Base-by-base conservation (phyloP, 2,888 invertebrate genomes). In the Caenorhabditis uteleia region DNA sequence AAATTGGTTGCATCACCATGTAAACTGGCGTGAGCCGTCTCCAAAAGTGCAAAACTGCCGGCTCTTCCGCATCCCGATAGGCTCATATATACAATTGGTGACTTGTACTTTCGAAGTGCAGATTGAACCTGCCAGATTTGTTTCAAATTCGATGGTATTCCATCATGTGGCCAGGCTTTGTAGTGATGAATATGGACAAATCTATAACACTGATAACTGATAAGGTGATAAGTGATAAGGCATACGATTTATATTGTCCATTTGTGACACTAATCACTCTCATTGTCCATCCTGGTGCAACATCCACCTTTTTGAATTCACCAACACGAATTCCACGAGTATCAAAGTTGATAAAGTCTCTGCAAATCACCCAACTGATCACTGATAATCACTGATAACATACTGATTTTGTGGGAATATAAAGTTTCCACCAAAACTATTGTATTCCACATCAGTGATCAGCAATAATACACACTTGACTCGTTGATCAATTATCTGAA, bases 11-110 rank as follows among this genome's bases (percentile, higher is more conserved):
- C 21, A 0, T 48, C 43, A 25, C 23, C 42, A 26, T 54, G 54
- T 3, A 64, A 29, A 31, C 25, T 38, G 3, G 43, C 14, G 26
- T 58, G 49, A 3, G 50, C 57, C 8, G 27, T 36, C 23, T 70
- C 66, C 23, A 75, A 64, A 6, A 70, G 45, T 8, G 72, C 75
- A 45, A 45, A 75, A 6, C 72, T 72, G 39, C 72, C 70, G n/a
- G 75, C 75, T 36, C 75, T 43, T 33, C 75, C 75, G 45, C 72
- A 67, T 18, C 75, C 75, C 4, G 69, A 68, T n/a, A 70, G 49
- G 38, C 70, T 70, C 61, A 75, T 55, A 51, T 62, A 69, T 27
- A 68, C 68, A 21, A 45, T 66, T 7, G 75, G 61, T 12, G 29
- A 31, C 6, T 36, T 14, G 54, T 75, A 75, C 34, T 59, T 54